These are phyloP conservation scores for Eristalinus aeneus DNA, from an alignment of 2,888 invertebrate genomes.

Conservation along the genomic window DNA sequence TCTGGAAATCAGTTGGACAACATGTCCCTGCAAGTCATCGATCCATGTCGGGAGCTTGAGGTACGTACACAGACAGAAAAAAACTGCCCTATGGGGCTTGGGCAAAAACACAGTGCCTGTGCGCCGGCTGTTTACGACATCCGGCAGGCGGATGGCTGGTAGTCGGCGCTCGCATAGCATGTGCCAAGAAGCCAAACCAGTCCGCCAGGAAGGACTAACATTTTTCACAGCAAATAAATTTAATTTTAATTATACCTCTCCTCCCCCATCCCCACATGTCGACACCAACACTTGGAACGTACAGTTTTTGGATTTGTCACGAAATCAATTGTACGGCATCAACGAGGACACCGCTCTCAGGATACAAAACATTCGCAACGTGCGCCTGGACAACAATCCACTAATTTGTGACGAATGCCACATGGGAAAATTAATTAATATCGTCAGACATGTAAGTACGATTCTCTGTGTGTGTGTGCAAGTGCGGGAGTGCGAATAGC, in stretches of 20 bases:
- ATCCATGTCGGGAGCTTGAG: slow-evolving; percentile 79
- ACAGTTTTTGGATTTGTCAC: slow-evolving; percentile 86
- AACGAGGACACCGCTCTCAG: slow-evolving; percentile 78
- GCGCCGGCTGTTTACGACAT: slow-evolving; percentile 18
- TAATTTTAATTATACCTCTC: slow-evolving; percentile 74
- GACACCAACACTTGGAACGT: slow-evolving; percentile 8
- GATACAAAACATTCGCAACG: slow-evolving; percentile 80
- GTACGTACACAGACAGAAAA: slow-evolving; percentile 73
- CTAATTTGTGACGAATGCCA: slow-evolving; percentile 81
- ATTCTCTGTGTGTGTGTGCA: neutral
- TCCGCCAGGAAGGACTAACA: slow-evolving; percentile 29
- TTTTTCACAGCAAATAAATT: slow-evolving; percentile 67
- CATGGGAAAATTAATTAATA: slow-evolving; percentile 80
- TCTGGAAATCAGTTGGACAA: slow-evolving; percentile 86
- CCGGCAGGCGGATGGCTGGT: neutral
- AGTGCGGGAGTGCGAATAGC: neutral
- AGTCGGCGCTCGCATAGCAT: neutral
- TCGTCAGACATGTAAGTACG: slow-evolving; percentile 79
- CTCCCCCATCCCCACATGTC: neutral
- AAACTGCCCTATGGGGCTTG: neutral
- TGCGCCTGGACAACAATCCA: slow-evolving; percentile 80
- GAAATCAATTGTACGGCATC: slow-evolving; percentile 85
- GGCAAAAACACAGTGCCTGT: neutral
- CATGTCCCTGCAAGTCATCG: slow-evolving; percentile 79
- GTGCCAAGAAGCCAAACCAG: slow-evolving; percentile 37